These are phyloP conservation scores for Marisa cornuarietis DNA, from an alignment of 1,140 invertebrate genomes.

Conservation along the genomic window DNA sequence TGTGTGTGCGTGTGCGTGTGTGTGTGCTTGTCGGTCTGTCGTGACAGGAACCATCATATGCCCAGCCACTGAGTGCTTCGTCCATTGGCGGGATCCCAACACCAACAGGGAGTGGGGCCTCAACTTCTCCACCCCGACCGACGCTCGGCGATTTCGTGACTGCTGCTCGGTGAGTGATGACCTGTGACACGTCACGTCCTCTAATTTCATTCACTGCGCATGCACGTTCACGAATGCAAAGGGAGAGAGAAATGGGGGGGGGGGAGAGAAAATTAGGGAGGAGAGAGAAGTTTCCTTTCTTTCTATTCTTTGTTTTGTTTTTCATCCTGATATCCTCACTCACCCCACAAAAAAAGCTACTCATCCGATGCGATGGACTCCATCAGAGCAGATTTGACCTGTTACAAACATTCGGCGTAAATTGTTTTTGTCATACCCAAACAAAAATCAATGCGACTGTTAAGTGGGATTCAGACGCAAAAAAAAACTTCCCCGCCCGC, in stretches of 20 bases:
- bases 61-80: constrained; percentile 97
- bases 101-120: constrained; percentile 98
- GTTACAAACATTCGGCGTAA: no score
- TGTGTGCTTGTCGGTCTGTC: constrained; percentile 1
- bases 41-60: constrained; percentile 89
- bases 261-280: neutral
- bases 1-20: constrained; percentile 4
- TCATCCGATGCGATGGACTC: no score
- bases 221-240: neutral
- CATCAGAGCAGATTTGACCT: no score
- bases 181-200: neutral
- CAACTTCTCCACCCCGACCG: constrained; percentile 95
- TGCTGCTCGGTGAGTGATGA: constrained; percentile 87
- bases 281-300: no score
- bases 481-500: no score
- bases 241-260: neutral
- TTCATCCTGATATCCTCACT: no score
- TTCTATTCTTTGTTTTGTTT: no score
- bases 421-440: no score
- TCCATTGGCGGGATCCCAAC: constrained; percentile 97
- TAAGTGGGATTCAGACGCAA: no score
- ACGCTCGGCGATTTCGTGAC: constrained; percentile 96
- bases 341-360: no score
- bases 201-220: no score
- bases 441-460: no score